These are phyloP conservation scores for Chrysocyon brachyurus DNA, from an alignment of 2,797 vertebrate genomes.

Conservation along the genomic window DNA sequence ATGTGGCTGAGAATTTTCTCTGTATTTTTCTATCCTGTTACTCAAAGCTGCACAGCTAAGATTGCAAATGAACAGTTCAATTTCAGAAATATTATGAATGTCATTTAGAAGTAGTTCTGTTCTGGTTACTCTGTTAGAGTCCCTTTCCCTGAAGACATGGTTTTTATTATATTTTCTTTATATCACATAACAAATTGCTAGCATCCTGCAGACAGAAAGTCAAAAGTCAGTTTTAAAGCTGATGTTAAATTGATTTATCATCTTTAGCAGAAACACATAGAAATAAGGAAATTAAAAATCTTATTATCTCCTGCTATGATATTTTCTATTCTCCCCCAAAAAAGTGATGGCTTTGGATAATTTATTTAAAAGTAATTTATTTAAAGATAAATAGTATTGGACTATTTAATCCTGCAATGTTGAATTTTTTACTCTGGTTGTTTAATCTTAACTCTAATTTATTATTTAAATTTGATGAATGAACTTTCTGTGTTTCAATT, in stretches of 20 bases:
- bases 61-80: slow-evolving; percentile 1
- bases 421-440: background rate
- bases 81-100: slow-evolving; percentile 54
- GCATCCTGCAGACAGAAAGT: background rate
- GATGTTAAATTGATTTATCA: slow-evolving; percentile 29
- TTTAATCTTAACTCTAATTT: background rate
- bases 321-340: background rate
- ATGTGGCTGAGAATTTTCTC: background rate
- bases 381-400: background rate
- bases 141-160: background rate
- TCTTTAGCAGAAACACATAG: background rate
- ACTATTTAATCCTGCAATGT: background rate
- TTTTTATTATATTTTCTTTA: background rate
- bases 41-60: slow-evolving; percentile 1
- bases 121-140: slow-evolving; percentile 3
- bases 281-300: background rate
- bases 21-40: background rate
- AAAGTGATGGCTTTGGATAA: background rate
- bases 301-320: background rate
- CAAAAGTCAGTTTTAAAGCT: slow-evolving; percentile 8
- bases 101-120: background rate
- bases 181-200: background rate
- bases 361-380: background rate
- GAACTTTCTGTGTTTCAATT: background rate
- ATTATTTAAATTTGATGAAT: background rate